Evolutionary conservation across 2,797 vertebrate species (phyloP).

Genomic region (Novumbra hubbsi): DNA sequence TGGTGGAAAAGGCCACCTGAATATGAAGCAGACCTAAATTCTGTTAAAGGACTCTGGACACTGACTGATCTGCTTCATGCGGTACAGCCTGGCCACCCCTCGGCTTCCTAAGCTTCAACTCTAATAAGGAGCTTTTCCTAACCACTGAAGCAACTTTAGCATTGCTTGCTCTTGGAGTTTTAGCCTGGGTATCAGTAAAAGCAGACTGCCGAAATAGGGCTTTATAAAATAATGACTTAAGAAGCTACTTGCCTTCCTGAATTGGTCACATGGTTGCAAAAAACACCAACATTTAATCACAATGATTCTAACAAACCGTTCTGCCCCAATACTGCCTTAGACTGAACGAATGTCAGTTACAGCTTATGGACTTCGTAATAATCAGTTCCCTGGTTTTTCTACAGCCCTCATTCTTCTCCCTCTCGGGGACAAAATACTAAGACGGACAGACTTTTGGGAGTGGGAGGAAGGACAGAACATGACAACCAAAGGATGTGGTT

Average conservation of each 20-base stretch:
- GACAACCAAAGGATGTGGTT: neutral
- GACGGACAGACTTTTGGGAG: conserved; percentile 20
- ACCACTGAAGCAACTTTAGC: no score
- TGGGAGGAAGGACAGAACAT: conserved; percentile 18
- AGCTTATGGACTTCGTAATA: conserved; percentile 24
- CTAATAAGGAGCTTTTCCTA: no score
- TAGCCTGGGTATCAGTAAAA: no score
- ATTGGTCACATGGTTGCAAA: neutral
- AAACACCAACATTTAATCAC: neutral
- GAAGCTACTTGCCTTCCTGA: neutral
- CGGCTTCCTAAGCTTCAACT: no score
- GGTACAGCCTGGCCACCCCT: no score
- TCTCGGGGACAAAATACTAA: conserved; percentile 34
- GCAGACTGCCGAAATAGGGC: no score
- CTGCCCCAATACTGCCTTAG: neutral
- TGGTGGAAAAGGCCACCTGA: conserved; percentile 8
- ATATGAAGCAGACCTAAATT: no score
- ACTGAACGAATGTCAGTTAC: neutral
- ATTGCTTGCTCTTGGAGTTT: no score
- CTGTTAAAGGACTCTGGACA: no score
- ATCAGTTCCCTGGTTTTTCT: conserved; percentile 9
- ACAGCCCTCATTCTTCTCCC: conserved; percentile 1
- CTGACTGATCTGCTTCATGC: no score
- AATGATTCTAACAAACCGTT: neutral
- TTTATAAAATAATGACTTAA: neutral